Evolutionary conservation across 2,797 vertebrate genomes (phyloP).

Genomic region (Anableps anableps): DNA sequence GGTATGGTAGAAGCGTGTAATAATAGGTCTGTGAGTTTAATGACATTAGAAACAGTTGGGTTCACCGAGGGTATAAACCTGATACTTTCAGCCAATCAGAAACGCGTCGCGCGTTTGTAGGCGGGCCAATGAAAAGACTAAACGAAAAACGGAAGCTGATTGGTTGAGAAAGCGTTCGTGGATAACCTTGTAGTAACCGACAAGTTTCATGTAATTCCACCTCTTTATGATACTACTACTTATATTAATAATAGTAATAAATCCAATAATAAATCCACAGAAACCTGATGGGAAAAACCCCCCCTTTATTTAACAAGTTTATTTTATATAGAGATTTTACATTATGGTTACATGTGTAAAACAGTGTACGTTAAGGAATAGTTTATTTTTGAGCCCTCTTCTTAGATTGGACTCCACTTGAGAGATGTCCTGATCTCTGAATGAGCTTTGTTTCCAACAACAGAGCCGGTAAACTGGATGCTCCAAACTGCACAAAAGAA

Average conservation of each 20-base stretch:
- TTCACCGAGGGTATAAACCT: not conserved
- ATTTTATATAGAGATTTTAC: not conserved
- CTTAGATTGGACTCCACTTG: not conserved
- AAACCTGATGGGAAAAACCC: not conserved
- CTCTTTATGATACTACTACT: not conserved
- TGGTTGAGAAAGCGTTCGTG: not conserved
- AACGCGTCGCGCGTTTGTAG: not conserved
- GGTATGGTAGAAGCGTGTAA: not conserved
- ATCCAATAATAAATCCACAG: not conserved
- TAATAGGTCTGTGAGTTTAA: not conserved
- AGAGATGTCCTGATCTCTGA: conserved; percentile 19
- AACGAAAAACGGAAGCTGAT: not conserved
- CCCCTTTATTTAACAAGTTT: not conserved
- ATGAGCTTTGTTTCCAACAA: conserved; percentile 42
- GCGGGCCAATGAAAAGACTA: not conserved
- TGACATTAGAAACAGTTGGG: no score
- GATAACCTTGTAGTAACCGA: not conserved
- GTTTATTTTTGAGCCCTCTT: not conserved
- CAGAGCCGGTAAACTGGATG: conserved; percentile 60
- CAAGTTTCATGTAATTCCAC: not conserved
- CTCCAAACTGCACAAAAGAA: conserved; percentile 55
- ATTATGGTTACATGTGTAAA: not conserved
- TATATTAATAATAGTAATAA: not conserved
- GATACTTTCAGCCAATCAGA: not conserved
- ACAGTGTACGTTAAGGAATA: not conserved